A percentile compares a stretch with the other conserved stretches of the same genome.
phyloP scores from a whole-genome alignment of 1,140 invertebrate species.

The Pogonomyrmex barbatus region DNA sequence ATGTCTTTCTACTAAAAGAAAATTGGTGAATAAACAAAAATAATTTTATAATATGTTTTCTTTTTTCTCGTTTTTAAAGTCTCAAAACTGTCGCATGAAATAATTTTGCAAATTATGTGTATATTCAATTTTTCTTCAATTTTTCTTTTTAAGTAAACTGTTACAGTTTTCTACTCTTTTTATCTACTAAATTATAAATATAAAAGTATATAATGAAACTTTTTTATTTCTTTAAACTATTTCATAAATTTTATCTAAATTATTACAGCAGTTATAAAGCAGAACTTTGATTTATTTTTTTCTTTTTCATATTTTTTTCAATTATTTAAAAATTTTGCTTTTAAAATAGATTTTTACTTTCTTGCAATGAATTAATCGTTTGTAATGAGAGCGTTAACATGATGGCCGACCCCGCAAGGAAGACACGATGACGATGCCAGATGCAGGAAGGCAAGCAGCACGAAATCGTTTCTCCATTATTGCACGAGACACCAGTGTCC shows the following conservation, averaged over 20 bases:
- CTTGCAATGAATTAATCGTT: conserved; percentile 8
- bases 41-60: conserved; percentile 7
- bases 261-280: neutral
- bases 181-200: conserved; percentile 7
- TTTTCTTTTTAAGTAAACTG: too few species aligned
- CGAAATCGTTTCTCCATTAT: conserved; percentile 46
- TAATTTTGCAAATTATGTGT: neutral
- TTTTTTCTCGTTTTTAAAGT: neutral
- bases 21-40: neutral
- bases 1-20: neutral
- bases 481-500: conserved; percentile 48
- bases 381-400: conserved; percentile 45
- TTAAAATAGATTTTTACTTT: conserved; percentile 36
- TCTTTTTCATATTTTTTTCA: neutral
- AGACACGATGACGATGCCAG: conserved; percentile 54
- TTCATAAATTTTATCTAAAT: conserved; percentile 19
- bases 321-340: neutral
- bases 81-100: neutral
- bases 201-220: conserved; percentile 16
- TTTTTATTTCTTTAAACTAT: neutral
- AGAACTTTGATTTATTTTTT: neutral
- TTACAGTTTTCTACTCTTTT: neutral
- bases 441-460: conserved; percentile 31
- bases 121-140: too few species aligned
- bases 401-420: conserved; percentile 12